Base-by-base conservation (phyloP, 1,140 invertebrate species). In the Drosophila sulfurigaster region DNA sequence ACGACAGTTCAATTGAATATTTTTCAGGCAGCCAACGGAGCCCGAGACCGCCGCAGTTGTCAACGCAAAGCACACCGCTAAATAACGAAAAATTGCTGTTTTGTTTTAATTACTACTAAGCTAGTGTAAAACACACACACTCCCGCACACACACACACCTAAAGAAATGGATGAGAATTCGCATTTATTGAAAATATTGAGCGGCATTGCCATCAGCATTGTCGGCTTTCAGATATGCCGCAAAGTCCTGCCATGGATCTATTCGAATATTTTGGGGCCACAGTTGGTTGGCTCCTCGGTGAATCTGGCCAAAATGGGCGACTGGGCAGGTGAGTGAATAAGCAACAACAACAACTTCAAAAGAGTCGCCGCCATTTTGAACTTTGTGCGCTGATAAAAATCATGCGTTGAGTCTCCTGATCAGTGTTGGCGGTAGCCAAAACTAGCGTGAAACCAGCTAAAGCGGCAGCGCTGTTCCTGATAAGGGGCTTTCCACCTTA, bases 281-380 rank as follows among this genome's bases (percentile, higher is more conserved):
- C 76, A 81, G 62, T 62, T 94, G 1, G 70, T 86, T 52, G 92
- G 93, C 30, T 92, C 92, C 59, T 77, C 79, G 4, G 88, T 94
- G 3, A 82, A 94, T 75, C 77, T 94, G 1, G 77, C 91, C 65
- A 74, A 91, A 52, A 89, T 93, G 68, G 93, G 93, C 72, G 89
- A 91, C 78, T 94, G 93, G 93, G 93, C 93, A 78, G 92, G 93
- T 94, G 86, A 92, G 93, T 93, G 13, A 20, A 5, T 1, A 52
- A 7, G 1, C 30, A 32, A 38, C 8, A 10, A 38, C 35, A 38
- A 51, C 11, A 11, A 51, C 5, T 48, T 7, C 49, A 52, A 10
- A n/a, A 35, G 15, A 43, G 6, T 15, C 48, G 4, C 16, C 46
- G 20, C 43, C 43, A 56, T 7, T 62, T 56, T 58, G 69, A 68